phyloP scores from a whole-genome alignment of 2,888 invertebrate genomes.

The Caenorhabditis sp. region DNA sequence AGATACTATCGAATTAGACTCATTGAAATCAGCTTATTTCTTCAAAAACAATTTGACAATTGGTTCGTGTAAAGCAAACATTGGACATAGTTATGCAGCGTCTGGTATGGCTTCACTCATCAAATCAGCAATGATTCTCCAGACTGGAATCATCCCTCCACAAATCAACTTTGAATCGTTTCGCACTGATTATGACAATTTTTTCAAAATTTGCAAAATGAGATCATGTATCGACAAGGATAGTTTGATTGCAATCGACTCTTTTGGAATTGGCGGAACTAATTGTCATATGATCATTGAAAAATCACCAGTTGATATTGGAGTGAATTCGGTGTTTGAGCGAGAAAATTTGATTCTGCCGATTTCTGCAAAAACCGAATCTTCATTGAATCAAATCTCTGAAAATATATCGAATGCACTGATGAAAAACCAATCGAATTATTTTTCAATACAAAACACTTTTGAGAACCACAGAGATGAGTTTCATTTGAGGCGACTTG shows the following conservation, averaged over 20 bases:
- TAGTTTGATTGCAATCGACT: constrained; percentile 46
- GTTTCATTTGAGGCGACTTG: background rate
- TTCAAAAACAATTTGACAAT: constrained; percentile 23
- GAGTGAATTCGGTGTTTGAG: background rate
- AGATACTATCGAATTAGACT: constrained; percentile 60
- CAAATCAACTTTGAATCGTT: constrained; percentile 54
- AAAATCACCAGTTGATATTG: background rate
- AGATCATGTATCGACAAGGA: background rate
- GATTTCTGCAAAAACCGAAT: constrained; percentile 41
- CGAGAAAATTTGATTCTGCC: constrained; percentile 20
- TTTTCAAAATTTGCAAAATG: constrained; percentile 11
- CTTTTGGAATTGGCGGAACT: constrained; percentile 69
- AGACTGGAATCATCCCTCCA: constrained; percentile 53
- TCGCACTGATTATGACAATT: constrained; percentile 17
- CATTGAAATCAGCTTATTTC: constrained; percentile 42
- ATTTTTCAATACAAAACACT: no score
- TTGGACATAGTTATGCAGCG: constrained; percentile 66
- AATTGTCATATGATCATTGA: constrained; percentile 60
- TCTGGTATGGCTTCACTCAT: constrained; percentile 59
- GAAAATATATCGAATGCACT: no score
- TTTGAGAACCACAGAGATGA: background rate
- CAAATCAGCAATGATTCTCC: constrained; percentile 58
- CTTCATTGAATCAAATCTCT: background rate
- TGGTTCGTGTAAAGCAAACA: constrained; percentile 65
- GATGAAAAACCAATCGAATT: no score